Conservation (phyloP, 2,113 vertebrate genomes). For the Columbina picui region DNA sequence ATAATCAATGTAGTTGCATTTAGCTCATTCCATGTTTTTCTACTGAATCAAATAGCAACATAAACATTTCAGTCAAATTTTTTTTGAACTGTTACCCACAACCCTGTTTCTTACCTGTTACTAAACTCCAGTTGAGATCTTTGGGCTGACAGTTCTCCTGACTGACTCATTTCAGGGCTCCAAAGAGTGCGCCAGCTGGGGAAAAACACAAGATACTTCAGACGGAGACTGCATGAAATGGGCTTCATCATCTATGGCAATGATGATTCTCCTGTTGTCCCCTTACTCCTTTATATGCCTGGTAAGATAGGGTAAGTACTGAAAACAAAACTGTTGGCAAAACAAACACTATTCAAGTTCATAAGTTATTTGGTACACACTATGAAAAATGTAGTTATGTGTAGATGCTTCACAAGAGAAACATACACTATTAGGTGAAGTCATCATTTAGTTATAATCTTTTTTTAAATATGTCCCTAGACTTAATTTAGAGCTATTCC, state of each 20-base stretch:
- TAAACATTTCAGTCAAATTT: not conserved
- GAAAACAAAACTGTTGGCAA: not conserved
- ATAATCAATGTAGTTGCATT: not conserved
- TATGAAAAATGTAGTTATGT: not conserved
- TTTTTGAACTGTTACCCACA: not conserved
- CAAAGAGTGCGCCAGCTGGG: conserved; percentile 82
- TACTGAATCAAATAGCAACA: not conserved
- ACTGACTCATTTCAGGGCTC: conserved; percentile 78
- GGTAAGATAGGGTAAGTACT: conserved; percentile 92
- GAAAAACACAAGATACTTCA: conserved; percentile 90
- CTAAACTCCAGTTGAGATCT: not conserved
- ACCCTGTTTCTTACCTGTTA: not conserved
- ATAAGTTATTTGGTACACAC: not conserved
- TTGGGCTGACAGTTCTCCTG: conserved; percentile 13
- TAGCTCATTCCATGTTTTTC: not conserved
- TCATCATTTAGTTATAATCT: not conserved
- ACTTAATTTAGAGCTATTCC: not conserved
- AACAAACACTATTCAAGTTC: not conserved
- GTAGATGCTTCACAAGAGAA: not conserved
- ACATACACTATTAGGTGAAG: not conserved
- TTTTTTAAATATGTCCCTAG: not conserved
- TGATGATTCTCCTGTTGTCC: conserved; percentile 88
- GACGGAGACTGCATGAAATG: conserved; percentile 84
- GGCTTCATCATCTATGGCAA: conserved; percentile 95
- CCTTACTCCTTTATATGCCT: conserved; percentile 91